Percentiles rank a stretch among this genome's conserved stretches.
phyloP scores from a whole-genome alignment of 2,888 invertebrate species.

The Archaeoteleia sp. region DNA sequence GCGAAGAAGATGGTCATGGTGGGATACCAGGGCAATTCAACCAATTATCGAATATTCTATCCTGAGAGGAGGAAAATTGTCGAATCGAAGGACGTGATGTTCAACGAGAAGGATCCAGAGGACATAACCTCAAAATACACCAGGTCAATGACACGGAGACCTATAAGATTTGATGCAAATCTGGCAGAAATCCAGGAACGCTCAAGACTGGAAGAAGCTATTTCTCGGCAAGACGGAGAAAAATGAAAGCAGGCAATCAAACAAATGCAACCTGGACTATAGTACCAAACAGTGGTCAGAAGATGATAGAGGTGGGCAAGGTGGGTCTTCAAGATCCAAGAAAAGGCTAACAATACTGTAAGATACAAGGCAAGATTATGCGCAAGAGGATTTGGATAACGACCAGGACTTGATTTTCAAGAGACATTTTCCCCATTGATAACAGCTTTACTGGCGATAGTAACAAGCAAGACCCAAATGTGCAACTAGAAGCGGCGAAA shows the following conservation, averaged over 20 bases:
- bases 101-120: too few relatives aligned
- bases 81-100: too few relatives aligned
- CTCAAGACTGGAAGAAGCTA: slow-evolving; percentile 1
- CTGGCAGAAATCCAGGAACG: neutral
- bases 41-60: too few relatives aligned
- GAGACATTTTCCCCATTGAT: slow-evolving; percentile 9
- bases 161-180: neutral
- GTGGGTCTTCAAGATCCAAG: slow-evolving; percentile 37
- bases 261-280: slow-evolving; percentile 4
- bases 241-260: neutral
- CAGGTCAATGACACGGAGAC: neutral
- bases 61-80: too few relatives aligned
- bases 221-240: neutral
- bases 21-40: too few relatives aligned
- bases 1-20: too few relatives aligned
- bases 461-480: neutral
- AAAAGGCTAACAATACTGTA: slow-evolving; percentile 29
- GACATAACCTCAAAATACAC: too few relatives aligned
- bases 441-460: slow-evolving; percentile 9
- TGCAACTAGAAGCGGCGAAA: neutral
- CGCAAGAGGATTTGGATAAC: slow-evolving; percentile 27
- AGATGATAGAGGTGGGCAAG: slow-evolving; percentile 27
- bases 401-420: neutral
- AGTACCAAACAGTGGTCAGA: neutral
- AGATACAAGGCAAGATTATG: slow-evolving; percentile 34